Evolutionary conservation across 2,888 invertebrate genomes (phyloP), one percentile per base, ranked within the genome.

Genomic region (Himalopsyche anomala): DNA sequence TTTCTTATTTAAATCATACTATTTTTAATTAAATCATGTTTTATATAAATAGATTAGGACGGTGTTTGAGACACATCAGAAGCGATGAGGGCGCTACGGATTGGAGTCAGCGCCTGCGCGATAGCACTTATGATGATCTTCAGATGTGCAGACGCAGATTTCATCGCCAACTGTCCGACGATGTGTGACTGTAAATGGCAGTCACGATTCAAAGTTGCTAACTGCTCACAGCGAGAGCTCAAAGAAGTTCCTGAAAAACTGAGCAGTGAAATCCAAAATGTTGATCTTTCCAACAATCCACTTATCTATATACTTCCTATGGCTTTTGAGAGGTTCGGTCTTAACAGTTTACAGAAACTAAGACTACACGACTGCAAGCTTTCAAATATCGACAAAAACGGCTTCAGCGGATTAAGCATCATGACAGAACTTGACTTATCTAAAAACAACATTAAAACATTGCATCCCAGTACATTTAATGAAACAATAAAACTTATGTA

Each of bases 121-220:
- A 51, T 83, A 80, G 74, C 74, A 12, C 74, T 86, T 19, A n/a
- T 81, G 19, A 69, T 86, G 36, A 5, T 74, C 51, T 19, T 51
- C n/a, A 19, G 36, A n/a, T 62, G 54, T 17, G 69, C 45, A 42
- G 9, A 55, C n/a, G 80, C 79, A n/a, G 93, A 93, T 89, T 84
- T 84, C 84, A 93, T 94, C 84, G 92, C 92, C 51, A 93, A 94
- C 90, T 96, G 96, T 91, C 94, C 95, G 12, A 90, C 93, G 88
- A 93, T 93, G 85, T 98, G 98, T 92, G 95, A 95, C 90, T 98
- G 98, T 91, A 95, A 96, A 89, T 98, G 98, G 98, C 95, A 95
- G 45, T 95, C 95, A 87, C 97, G 98, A 8, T 97, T 96, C 91
- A 97, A 96, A 91, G 95, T 95, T 38, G 98, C 97, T 2, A 96